Conservation (phyloP, 1,140 invertebrate genomes). For the Musca vetustissima region DNA sequence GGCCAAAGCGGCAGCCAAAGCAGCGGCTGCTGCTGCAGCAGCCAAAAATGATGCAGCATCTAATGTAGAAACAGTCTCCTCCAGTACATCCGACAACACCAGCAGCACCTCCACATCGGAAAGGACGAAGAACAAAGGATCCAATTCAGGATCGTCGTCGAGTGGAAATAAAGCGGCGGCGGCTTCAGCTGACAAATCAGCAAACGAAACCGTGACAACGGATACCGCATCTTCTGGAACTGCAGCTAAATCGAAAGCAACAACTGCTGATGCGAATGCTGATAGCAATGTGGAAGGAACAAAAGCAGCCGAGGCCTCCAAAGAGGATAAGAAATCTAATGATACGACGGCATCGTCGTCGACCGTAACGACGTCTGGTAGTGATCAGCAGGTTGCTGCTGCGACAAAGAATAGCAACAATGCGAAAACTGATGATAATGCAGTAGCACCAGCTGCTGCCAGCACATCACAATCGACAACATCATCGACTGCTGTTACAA, state of each 20-base stretch:
- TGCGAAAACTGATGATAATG: neutral
- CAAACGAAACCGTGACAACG: conserved; percentile 20
- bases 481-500: neutral
- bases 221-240: conserved; percentile 8
- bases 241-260: conserved; percentile 29
- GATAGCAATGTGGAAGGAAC: conserved; percentile 15
- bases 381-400: conserved; percentile 8
- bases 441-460: conserved; percentile 2
- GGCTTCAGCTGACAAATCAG: conserved; percentile 11
- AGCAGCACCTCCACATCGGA: conserved; percentile 26
- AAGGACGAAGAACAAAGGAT: neutral
- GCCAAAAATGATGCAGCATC: conserved; percentile 8
- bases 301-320: conserved; percentile 22
- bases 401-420: conserved; percentile 4
- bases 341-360: conserved; percentile 32
- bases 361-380: conserved; percentile 17
- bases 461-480: neutral
- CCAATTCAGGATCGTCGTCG: neutral
- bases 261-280: conserved; percentile 20
- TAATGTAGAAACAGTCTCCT: conserved; percentile 10
- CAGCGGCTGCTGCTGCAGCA: conserved; percentile 20
- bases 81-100: conserved; percentile 15
- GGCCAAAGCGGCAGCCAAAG: conserved; percentile 40
- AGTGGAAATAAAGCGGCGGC: conserved; percentile 9
- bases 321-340: conserved; percentile 29